These are phyloP conservation scores for Luscinia megarhynchos DNA, from an alignment of 2,797 vertebrate species.

Conservation along the genomic window DNA sequence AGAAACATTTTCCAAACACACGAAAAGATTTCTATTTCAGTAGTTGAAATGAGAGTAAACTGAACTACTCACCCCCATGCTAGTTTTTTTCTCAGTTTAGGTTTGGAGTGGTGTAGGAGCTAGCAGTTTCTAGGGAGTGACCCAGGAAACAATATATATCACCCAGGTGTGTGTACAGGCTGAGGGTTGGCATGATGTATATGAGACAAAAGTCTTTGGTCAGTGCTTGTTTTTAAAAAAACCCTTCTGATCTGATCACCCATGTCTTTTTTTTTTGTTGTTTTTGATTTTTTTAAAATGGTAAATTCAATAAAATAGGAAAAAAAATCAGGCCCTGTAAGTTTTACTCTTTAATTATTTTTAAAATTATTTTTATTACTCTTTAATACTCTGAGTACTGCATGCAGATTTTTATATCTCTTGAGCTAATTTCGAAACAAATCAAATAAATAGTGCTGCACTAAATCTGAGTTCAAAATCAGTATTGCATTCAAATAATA, in stretches of 20 bases:
- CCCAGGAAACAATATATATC: neutral
- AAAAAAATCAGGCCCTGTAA: neutral
- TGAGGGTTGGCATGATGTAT: neutral
- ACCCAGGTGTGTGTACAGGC: fast-evolving
- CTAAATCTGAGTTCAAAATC: neutral
- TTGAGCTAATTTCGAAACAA: neutral
- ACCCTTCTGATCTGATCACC: neutral
- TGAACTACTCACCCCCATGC: neutral
- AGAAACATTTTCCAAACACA: neutral
- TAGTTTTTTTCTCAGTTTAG: neutral
- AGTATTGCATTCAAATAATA: neutral
- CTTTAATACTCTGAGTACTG: neutral
- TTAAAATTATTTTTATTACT: too few relatives aligned
- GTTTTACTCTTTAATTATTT: neutral
- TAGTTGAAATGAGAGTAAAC: neutral
- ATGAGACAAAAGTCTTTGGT: neutral
- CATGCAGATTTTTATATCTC: neutral
- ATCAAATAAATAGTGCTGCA: neutral
- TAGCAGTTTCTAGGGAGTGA: neutral
- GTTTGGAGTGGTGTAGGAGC: neutral
- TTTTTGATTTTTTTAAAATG: neutral
- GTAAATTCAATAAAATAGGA: neutral
- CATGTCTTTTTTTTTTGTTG: neutral
- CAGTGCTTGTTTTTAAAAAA: neutral
- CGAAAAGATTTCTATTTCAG: neutral